A percentile compares a stretch with the other conserved stretches of the same genome.
Evolutionary conservation across 2,797 vertebrate genomes (phyloP).

Genomic region (Ctenosaura bakeri): DNA sequence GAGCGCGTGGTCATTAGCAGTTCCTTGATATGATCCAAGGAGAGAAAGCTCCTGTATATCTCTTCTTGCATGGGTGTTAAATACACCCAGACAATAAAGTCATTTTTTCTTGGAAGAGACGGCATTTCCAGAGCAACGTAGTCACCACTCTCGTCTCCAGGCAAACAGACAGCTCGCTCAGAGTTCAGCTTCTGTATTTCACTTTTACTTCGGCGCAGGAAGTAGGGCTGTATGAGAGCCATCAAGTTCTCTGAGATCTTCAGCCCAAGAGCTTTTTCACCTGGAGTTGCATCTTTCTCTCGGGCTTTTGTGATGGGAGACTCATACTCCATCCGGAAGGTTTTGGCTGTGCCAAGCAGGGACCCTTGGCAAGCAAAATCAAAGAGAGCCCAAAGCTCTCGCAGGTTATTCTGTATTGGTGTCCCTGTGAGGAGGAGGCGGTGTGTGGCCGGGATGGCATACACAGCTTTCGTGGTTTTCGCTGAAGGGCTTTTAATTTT

Average conservation of each 20-base stretch:
- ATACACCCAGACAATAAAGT: constrained; percentile 95
- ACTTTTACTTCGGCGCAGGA: constrained; percentile 92
- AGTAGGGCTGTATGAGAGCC: constrained; percentile 90
- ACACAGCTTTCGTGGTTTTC: constrained; percentile 90
- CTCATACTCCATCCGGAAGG: constrained; percentile 93
- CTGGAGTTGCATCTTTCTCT: constrained; percentile 92
- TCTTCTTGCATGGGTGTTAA: constrained; percentile 90
- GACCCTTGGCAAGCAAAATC: constrained; percentile 94
- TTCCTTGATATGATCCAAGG: constrained; percentile 91
- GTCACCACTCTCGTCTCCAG: constrained; percentile 42
- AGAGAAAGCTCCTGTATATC: constrained; percentile 92
- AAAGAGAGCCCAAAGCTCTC: constrained; percentile 94
- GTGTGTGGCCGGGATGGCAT: constrained; percentile 83
- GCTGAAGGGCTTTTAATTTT: constrained; percentile 92
- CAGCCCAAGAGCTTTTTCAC: constrained; percentile 90
- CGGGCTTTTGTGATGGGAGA: constrained; percentile 93
- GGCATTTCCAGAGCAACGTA: constrained; percentile 80
- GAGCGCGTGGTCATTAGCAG: constrained; percentile 88
- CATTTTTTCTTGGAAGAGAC: constrained; percentile 91
- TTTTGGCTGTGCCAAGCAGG: constrained; percentile 91
- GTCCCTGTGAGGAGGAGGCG: constrained; percentile 95
- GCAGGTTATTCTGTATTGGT: constrained; percentile 94
- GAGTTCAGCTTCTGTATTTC: constrained; percentile 83
- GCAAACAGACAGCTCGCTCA: constrained; percentile 17
- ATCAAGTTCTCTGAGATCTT: constrained; percentile 94